Conservation (phyloP, 2,888 invertebrate genomes). For the Leucozona laternaria region DNA sequence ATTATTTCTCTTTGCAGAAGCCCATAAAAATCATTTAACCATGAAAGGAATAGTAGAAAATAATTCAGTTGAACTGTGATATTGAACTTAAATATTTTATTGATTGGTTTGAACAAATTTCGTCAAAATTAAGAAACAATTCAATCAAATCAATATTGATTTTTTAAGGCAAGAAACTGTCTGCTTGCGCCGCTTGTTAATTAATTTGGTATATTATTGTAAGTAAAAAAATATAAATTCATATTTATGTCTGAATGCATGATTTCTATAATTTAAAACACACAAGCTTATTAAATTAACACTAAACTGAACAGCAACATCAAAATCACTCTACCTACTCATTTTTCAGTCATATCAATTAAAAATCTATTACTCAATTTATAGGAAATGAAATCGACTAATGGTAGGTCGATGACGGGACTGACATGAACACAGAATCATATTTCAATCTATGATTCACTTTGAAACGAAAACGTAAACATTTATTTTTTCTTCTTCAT, state of each 20-base stretch:
- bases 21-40: too few species aligned
- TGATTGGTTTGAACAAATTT: too few species aligned
- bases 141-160: too few species aligned
- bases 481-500: background rate
- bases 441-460: conserved; percentile 16
- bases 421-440: background rate
- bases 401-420: conserved; percentile 9
- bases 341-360: conserved; percentile 15
- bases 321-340: background rate
- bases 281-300: background rate
- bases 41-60: too few species aligned
- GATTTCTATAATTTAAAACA: background rate
- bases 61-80: too few species aligned
- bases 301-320: background rate
- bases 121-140: too few species aligned
- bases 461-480: conserved; percentile 8
- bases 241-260: background rate
- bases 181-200: background rate
- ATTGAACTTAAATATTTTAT: too few species aligned
- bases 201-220: too few species aligned
- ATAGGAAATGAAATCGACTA: conserved; percentile 20
- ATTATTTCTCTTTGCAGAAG: too few species aligned
- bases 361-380: conserved; percentile 18
- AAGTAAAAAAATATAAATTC: too few species aligned
- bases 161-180: background rate